Evolutionary conservation across 2,797 vertebrate species (phyloP).

Genomic region (Lacerta viridis): DNA sequence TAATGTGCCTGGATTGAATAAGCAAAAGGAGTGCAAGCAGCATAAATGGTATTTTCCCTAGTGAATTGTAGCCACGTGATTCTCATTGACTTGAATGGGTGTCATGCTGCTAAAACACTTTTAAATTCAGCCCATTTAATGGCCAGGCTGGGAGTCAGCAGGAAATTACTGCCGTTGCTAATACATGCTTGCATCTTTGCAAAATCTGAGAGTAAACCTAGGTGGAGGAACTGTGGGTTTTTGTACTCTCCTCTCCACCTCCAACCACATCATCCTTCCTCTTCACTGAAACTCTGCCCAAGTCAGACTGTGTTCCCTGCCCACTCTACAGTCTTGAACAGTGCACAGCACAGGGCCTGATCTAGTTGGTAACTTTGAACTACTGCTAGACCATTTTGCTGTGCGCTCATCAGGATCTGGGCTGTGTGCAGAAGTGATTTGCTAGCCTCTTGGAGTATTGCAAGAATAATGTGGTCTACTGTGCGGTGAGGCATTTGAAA

Average conservation of each 20-base stretch:
- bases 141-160: neutral
- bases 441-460: neutral
- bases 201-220: neutral
- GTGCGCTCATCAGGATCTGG: neutral
- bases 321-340: neutral
- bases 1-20: neutral
- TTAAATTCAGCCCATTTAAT: neutral
- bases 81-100: neutral
- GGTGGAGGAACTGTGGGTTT: neutral
- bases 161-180: neutral
- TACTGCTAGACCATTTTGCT: neutral
- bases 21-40: neutral
- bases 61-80: neutral
- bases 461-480: neutral
- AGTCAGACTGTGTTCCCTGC: neutral
- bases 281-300: neutral
- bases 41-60: neutral
- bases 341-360: neutral
- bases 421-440: neutral
- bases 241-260: neutral
- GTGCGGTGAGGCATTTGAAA: neutral
- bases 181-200: neutral
- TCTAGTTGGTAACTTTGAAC: neutral
- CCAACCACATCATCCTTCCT: neutral
- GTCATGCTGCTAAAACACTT: neutral